Base-by-base conservation (phyloP, 2,888 invertebrate genomes). In the Oxycera nigricornis region DNA sequence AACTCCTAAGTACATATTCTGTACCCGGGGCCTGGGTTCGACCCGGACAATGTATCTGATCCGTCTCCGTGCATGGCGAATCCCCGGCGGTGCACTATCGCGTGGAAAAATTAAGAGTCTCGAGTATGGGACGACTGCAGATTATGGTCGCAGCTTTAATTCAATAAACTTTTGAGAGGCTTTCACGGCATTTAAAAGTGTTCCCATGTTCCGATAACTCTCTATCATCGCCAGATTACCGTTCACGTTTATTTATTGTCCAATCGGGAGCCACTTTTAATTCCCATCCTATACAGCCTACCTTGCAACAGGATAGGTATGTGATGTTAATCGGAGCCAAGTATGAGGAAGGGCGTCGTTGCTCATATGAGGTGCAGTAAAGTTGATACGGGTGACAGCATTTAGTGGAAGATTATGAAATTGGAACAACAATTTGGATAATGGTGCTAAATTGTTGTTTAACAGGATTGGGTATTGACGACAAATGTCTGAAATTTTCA, bases 191-290 rank as follows among this genome's bases (percentile, higher is more conserved):
- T 70, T 70, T 70, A 70, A 70, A 52, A 70, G 70, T 70, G 70
- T 70, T 70, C 70, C 70, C 70, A 46, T 70, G 70, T 70, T 70
- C 70, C 70, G 70, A 70, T 70, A 70, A 70, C 52, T 70, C 70
- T 70, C 70, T 70, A 70, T 70, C 70, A 55, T 52, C 46, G 26
- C 2, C 22, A 52, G 70, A 70, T 70, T 70, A 70, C 70, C 55
- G 52, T 70, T 30, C 52, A 70, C 70, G 70, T 70, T 70, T 70
- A 70, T 70, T 70, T 70, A 70, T 70, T 70, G 70, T 70, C 70
- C 52, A 55, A 7, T 31, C 31, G 35, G 70, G 46, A 30, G 52
- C 70, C 20, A 28, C 50, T 68, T 70, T 70, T 61, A n/a, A 9
- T 28, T 41, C 26, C 39, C 41, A 26, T 22, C 24, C 14, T 11